Base-by-base conservation (phyloP, 2,888 invertebrate species). In the Lucinisca nassula region DNA sequence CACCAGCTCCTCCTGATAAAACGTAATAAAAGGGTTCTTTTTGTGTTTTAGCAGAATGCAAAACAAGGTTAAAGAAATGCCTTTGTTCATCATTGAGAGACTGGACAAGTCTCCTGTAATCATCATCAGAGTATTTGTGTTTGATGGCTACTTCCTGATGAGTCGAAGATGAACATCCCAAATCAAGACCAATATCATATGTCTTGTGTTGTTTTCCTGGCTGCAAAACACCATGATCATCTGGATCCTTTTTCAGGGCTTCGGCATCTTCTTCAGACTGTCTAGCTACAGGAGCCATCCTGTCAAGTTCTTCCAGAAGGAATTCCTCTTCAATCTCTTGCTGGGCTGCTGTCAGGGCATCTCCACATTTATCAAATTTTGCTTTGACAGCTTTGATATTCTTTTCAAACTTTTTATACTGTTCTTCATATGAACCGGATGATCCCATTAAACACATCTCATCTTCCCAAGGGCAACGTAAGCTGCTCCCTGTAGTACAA, bases 401-500 rank as follows among this genome's bases (percentile, higher is more conserved):
- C 24, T 45, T 38, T 70, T 55, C 12, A 10, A 67, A 14, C 14
- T 30, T 0, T 24, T 37, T 51, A 24, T 72, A 85, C 75, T 85
- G 24, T 21, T 81, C 10, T 77, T 85, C 81, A 81, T 35, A 81
- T 0, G 76, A 49, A 2, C 8, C 4, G 30, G 38, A 49, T 35
- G 17, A 35, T 17, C 67, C 82, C 6, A 58, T 82, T 49, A 82
- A 21, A 0, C 37, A 38, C 1, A 4, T 1, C 51, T 88, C 88
- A 77, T 88, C 67, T 49, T 85, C 75, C 51, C 74, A 88, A n/a
- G 85, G 84, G 24, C 10, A 87, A 51, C 76, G 82, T 78, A 8
- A 87, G 24, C 27, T 77, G 51, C 73, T 87, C 84, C 78, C 87
- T 73, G 61, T 37, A 87, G 49, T 45, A 78, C 17, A 55, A 1